Base-by-base conservation (phyloP, 2,888 invertebrate genomes). In the Napeogenes inachia region DNA sequence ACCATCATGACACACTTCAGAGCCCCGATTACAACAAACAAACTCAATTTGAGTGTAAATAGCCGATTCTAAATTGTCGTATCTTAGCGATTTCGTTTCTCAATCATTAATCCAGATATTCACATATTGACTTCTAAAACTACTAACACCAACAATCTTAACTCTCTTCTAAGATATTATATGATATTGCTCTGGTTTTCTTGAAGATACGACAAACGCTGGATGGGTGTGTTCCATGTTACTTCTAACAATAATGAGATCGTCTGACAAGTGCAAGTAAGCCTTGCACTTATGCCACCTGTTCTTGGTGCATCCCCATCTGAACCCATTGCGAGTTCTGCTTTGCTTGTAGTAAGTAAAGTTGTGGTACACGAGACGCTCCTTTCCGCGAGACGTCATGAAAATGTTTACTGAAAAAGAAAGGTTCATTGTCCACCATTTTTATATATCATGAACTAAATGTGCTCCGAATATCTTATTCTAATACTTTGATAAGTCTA, bases 231-330 rank as follows among this genome's bases (percentile, higher is more conserved):
- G 90, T 2, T 81, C 75, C 82, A 89, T 81, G 63, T 89, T 89
- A 65, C 89, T 82, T 57, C 89, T 80, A 0, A 88, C 85, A 3
- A 89, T 87, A 0, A 82, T 85, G 78, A 88, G 81, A 57, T 90
- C 86, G 60, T 89, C 89, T 13, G 89, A 80, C 47, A 90, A 71
- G 62, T 90, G 89, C 4, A 90, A 73, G 63, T 81, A 89, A 0
- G 89, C 89, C 71, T 85, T 88, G 70, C 90, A 90, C 56, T 76
- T 82, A 64, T 89, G 89, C 89, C 89, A 89, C 2, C 89, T 73
- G 74, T 89, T 89, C 76, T 89, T 89, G 4, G 89, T 89, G 69
- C 90, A 90, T 1, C 89, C 89, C 90, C 90, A 90, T 55, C 90
- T 73, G 74, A 89, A 89, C 0, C 90, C 90, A 57, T 71, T 77